Evolutionary conservation across 1,140 invertebrate species (phyloP).

Genomic region (Drosophila pachea): DNA sequence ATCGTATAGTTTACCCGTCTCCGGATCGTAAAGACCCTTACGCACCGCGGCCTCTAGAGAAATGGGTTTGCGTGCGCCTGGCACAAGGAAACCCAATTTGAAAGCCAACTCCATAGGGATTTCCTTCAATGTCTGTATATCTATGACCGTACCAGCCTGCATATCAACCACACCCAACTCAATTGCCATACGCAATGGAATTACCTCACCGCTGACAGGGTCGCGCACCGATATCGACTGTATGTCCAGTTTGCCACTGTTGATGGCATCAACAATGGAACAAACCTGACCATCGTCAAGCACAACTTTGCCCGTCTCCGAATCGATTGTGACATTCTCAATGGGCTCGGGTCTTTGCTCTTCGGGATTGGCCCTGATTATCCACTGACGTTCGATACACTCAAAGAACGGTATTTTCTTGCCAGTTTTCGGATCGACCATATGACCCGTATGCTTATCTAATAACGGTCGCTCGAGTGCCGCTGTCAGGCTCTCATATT

Average conservation of each 20-base stretch:
- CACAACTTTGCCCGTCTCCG: constrained; percentile 63
- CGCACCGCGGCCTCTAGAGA: constrained; percentile 87
- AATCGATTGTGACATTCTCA: constrained; percentile 65
- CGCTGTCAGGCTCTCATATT: constrained; percentile 85
- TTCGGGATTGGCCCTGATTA: constrained; percentile 82
- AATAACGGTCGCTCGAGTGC: constrained; percentile 87
- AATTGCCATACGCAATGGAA: constrained; percentile 87
- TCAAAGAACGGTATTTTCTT: constrained; percentile 90
- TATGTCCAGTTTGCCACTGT: constrained; percentile 86
- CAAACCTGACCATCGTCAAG: constrained; percentile 80
- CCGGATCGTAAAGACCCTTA: constrained; percentile 85
- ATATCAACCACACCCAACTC: constrained; percentile 88
- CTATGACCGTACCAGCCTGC: constrained; percentile 84
- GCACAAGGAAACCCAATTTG: constrained; percentile 84
- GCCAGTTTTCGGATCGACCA: constrained; percentile 90
- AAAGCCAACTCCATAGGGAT: constrained; percentile 87
- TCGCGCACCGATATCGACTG: constrained; percentile 86
- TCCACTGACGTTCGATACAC: constrained; percentile 87
- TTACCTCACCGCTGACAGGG: constrained; percentile 85
- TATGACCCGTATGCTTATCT: constrained; percentile 87
- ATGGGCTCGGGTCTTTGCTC: constrained; percentile 77
- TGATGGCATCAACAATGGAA: constrained; percentile 85
- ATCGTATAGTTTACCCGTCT: constrained; percentile 86
- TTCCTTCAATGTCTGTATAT: constrained; percentile 84
- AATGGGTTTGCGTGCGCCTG: constrained; percentile 84